Percentiles rank a stretch among this genome's conserved stretches.
Conservation (phyloP, 2,888 invertebrate genomes). For the Electrophaes corylata region DNA sequence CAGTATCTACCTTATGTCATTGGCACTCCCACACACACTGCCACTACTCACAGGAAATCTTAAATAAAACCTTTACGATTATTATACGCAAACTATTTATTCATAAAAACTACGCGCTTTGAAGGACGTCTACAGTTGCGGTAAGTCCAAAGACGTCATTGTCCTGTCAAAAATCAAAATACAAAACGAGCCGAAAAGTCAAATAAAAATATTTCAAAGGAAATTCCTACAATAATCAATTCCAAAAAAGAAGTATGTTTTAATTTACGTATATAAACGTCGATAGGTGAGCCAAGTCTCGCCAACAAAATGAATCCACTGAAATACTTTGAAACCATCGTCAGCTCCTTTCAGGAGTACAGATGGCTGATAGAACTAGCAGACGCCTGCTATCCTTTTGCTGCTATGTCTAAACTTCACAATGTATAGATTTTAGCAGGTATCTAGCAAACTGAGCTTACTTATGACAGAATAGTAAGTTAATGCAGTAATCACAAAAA, state of each 20-base stretch:
- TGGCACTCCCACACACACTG: too few species aligned
- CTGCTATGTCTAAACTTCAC: constrained; percentile 66
- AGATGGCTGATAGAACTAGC: constrained; percentile 71
- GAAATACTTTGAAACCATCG: constrained; percentile 53
- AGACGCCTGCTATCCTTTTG: constrained; percentile 66
- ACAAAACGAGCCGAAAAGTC: constrained; percentile 11
- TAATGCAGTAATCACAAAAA: neutral
- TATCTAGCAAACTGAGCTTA: too few species aligned
- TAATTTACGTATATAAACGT: constrained; percentile 18
- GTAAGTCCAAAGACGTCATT: constrained; percentile 2
- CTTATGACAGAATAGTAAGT: too few species aligned
- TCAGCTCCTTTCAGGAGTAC: constrained; percentile 64
- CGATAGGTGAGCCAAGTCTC: constrained; percentile 32
- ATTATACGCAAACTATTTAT: too few species aligned
- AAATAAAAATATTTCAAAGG: constrained; percentile 1
- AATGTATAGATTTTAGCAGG: constrained; percentile 43
- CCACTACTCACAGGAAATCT: too few species aligned
- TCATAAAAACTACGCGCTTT: neutral
- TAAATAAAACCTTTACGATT: too few species aligned
- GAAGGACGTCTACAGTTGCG: neutral
- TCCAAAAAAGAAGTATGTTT: constrained; percentile 26
- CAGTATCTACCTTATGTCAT: too few species aligned
- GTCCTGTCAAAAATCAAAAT: constrained; percentile 13
- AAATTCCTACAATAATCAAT: constrained; percentile 2
- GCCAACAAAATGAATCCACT: constrained; percentile 62